Conservation (phyloP, 1,140 invertebrate species). For the Bacillus rossius region DNA sequence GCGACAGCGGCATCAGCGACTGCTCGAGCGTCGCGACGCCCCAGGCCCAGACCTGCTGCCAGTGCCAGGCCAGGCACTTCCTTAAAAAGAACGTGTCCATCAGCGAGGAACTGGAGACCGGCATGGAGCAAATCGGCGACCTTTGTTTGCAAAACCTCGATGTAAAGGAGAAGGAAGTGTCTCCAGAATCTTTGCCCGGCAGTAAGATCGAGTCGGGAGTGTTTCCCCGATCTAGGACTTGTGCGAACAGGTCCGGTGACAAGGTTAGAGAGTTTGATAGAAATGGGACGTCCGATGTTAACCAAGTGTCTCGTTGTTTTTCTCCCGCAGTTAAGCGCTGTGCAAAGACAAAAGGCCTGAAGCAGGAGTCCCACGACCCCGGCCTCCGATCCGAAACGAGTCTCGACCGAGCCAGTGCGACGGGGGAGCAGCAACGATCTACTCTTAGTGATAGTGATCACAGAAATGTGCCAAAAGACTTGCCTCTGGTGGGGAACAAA, state of each 20-base stretch:
- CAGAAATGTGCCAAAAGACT: too few relatives aligned
- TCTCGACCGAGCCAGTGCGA: too few relatives aligned
- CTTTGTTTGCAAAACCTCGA: background rate
- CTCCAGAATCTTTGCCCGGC: background rate
- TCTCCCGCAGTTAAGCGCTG: background rate
- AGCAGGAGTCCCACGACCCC: too few relatives aligned
- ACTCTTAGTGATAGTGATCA: too few relatives aligned
- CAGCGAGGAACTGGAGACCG: constrained; percentile 35
- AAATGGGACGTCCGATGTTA: background rate
- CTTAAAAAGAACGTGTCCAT: constrained; percentile 39
- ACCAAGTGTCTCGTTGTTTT: background rate
- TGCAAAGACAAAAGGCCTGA: too few relatives aligned
- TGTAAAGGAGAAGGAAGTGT: constrained; percentile 4
- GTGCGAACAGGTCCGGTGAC: too few relatives aligned
- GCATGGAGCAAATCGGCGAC: background rate
- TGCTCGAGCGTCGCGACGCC: constrained; percentile 38
- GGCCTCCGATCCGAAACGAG: too few relatives aligned
- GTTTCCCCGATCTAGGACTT: too few relatives aligned
- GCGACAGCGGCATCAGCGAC: constrained; percentile 55
- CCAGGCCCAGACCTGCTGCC: constrained; percentile 19
- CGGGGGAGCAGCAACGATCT: too few relatives aligned
- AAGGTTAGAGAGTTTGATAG: too few relatives aligned
- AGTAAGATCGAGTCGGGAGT: background rate
- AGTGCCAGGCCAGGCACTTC: constrained; percentile 27
- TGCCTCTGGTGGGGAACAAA: background rate